A percentile compares a stretch with the other conserved stretches of the same genome.
phyloP scores from a whole-genome alignment of 2,113 vertebrate genomes.

The Diadophis punctatus region DNA sequence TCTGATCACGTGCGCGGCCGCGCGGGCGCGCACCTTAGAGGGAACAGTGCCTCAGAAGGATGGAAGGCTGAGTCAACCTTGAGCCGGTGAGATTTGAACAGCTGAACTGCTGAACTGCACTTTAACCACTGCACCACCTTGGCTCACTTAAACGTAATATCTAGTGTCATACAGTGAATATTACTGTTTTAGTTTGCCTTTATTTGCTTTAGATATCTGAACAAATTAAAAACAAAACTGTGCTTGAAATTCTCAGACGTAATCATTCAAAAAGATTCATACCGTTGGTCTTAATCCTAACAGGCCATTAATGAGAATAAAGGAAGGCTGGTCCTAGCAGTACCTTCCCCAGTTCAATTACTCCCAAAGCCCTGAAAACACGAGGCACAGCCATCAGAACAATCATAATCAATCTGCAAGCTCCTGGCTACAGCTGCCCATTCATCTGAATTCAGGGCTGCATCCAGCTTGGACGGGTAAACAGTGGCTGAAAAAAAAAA shows the following conservation, averaged over 20 bases:
- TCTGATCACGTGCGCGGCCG: no score
- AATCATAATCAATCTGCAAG: conserved; percentile 56
- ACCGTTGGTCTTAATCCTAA: conserved; percentile 51
- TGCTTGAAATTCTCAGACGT: conserved; percentile 26
- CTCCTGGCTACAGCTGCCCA: conserved; percentile 48
- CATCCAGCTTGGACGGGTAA: conserved; percentile 36
- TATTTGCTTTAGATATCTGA: background rate
- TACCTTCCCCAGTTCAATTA: conserved; percentile 63
- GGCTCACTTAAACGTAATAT: conserved; percentile 29
- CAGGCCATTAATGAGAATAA: conserved; percentile 58
- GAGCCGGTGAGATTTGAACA: no score
- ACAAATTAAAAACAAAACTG: conserved; percentile 34
- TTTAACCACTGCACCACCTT: no score
- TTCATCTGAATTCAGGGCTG: conserved; percentile 41
- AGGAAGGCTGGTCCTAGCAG: conserved; percentile 47
- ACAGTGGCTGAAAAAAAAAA: conserved; percentile 31
- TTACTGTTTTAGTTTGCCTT: background rate
- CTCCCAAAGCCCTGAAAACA: conserved; percentile 56
- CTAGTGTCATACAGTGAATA: background rate
- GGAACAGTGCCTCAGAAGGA: no score
- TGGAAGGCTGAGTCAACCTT: no score
- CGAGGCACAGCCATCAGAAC: conserved; percentile 63
- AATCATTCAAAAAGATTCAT: conserved; percentile 40
- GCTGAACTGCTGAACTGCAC: no score
- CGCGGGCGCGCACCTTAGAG: no score